phyloP scores from a whole-genome alignment of 2,888 invertebrate genomes.

The Drosophila histrio region DNA sequence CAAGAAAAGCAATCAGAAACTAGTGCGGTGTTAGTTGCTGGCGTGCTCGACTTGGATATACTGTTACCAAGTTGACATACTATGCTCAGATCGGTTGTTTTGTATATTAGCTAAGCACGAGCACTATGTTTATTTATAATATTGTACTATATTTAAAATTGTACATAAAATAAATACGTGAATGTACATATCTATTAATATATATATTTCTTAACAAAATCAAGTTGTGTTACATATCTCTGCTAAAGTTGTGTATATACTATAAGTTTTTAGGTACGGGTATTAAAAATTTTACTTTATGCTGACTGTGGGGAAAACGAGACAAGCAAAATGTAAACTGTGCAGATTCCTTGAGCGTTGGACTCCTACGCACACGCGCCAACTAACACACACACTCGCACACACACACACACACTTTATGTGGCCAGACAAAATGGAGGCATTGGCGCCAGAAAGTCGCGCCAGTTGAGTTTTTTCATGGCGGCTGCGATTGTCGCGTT shows the following conservation, averaged over 20 bases:
- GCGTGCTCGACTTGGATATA: conserved; percentile 22
- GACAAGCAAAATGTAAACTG: conserved; percentile 37
- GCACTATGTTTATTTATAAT: no score
- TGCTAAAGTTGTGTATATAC: conserved; percentile 13
- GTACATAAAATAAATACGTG: no score
- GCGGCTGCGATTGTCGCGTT: conserved; percentile 65
- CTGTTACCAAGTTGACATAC: neutral
- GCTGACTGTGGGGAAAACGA: conserved; percentile 41
- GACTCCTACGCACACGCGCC: conserved; percentile 57
- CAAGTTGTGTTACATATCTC: no score
- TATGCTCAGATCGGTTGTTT: no score
- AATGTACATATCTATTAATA: no score
- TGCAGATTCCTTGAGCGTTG: conserved; percentile 47
- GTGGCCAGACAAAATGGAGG: conserved; percentile 81
- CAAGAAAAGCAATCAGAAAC: conserved; percentile 44
- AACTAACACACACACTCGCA: conserved; percentile 35
- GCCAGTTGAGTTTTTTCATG: conserved; percentile 83
- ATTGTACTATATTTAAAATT: no score
- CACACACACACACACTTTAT: conserved; percentile 40
- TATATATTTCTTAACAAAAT: no score
- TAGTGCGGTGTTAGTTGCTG: neutral
- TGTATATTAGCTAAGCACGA: no score
- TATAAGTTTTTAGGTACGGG: neutral
- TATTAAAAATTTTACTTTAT: conserved; percentile 26
- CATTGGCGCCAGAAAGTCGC: conserved; percentile 83